These are phyloP conservation scores for Penaeus monodon DNA, from an alignment of 2,888 invertebrate genomes.

Conservation along the genomic window DNA sequence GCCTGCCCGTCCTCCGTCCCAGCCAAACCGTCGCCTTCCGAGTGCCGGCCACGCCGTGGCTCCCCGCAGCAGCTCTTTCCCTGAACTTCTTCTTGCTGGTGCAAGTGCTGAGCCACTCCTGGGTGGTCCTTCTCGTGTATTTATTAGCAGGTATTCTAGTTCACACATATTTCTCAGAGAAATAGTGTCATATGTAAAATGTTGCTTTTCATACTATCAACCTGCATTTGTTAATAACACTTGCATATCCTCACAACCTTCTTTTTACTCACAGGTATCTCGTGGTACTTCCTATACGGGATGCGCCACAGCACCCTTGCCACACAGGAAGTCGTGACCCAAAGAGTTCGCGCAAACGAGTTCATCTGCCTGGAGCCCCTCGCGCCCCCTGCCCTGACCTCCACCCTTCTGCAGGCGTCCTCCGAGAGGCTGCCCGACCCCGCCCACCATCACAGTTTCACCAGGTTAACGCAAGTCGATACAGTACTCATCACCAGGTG, in stretches of 20 bases:
- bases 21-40: conserved; percentile 36
- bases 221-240: background rate
- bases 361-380: conserved; percentile 48
- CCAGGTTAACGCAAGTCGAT: conserved; percentile 47
- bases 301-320: conserved; percentile 6
- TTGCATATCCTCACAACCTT: background rate
- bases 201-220: background rate
- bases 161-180: background rate
- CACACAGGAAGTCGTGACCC: conserved; percentile 1
- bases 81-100: conserved; percentile 73
- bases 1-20: conserved; percentile 39
- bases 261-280: background rate
- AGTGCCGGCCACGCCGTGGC: conserved; percentile 67
- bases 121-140: conserved; percentile 22
- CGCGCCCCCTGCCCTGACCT: conserved; percentile 32
- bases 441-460: conserved; percentile 12
- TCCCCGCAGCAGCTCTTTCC: conserved; percentile 73
- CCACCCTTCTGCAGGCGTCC: conserved; percentile 42
- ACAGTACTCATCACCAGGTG: conserved; percentile 52
- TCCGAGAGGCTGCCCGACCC: background rate
- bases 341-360: conserved; percentile 14
- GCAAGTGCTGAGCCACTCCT: conserved; percentile 71
- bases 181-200: background rate
- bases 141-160: conserved; percentile 22
- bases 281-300: conserved; percentile 11